phyloP scores from a whole-genome alignment of 2,888 invertebrate species.

The Tuberolachnus salignus region DNA sequence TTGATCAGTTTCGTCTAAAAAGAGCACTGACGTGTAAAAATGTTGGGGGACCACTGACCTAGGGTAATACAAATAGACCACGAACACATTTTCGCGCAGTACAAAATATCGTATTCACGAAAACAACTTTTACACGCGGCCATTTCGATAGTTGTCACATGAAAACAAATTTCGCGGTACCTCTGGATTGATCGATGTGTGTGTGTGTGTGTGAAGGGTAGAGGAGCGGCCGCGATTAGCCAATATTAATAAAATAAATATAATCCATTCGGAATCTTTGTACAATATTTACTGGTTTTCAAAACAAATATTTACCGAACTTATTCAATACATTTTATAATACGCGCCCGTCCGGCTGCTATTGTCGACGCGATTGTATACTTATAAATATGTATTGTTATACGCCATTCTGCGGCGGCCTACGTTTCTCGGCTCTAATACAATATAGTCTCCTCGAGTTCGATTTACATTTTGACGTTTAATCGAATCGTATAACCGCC shows the following conservation, averaged over 20 bases:
- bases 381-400: not conserved
- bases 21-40: too few species aligned
- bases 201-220: too few species aligned
- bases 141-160: too few species aligned
- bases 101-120: too few species aligned
- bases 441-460: not conserved
- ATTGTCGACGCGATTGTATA: constrained; percentile 5
- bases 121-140: too few species aligned
- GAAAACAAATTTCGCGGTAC: not conserved
- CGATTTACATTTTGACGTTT: constrained; percentile 5
- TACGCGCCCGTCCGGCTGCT: not conserved
- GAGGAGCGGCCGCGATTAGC: not conserved
- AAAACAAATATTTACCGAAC: constrained; percentile 27
- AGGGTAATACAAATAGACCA: too few species aligned
- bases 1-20: too few species aligned
- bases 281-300: constrained; percentile 18
- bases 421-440: not conserved
- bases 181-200: not conserved
- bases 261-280: constrained; percentile 13
- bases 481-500: not conserved
- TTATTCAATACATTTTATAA: constrained; percentile 10
- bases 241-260: constrained; percentile 21
- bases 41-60: too few species aligned
- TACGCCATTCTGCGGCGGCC: not conserved
- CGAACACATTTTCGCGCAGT: too few species aligned